Conservation (phyloP, 2,888 invertebrate genomes). For the Aleiodes testaceus region DNA sequence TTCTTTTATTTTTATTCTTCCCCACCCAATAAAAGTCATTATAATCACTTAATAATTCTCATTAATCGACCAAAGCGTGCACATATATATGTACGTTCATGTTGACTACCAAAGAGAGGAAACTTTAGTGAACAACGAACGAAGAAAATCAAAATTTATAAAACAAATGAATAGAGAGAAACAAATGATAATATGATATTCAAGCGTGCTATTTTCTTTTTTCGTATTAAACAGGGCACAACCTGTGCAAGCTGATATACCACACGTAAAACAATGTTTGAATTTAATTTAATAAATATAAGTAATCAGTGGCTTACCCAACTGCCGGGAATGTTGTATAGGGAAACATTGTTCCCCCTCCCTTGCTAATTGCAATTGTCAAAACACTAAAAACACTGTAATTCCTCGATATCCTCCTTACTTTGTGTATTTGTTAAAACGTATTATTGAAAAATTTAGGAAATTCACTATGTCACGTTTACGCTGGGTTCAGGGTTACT, state of each 20-base stretch:
- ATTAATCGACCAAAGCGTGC: constrained; percentile 23
- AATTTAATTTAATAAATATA: neutral
- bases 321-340: constrained; percentile 71
- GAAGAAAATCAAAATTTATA: neutral
- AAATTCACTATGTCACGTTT: constrained; percentile 32
- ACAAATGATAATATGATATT: constrained; percentile 3
- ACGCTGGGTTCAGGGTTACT: constrained; percentile 54
- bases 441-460: neutral
- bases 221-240: neutral
- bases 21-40: constrained; percentile 4
- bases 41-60: no score
- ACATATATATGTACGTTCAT: neutral
- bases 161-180: neutral
- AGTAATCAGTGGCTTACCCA: constrained; percentile 62
- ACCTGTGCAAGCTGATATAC: constrained; percentile 15
- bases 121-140: no score
- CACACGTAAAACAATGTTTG: neutral
- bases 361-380: constrained; percentile 19
- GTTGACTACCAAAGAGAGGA: no score
- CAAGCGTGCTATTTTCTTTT: constrained; percentile 6
- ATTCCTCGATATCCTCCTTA: constrained; percentile 11
- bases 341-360: constrained; percentile 64
- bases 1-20: neutral
- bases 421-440: neutral
- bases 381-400: neutral